Evolutionary conservation across 2,888 invertebrate species (phyloP).

Genomic region (Lysandra bellargus): DNA sequence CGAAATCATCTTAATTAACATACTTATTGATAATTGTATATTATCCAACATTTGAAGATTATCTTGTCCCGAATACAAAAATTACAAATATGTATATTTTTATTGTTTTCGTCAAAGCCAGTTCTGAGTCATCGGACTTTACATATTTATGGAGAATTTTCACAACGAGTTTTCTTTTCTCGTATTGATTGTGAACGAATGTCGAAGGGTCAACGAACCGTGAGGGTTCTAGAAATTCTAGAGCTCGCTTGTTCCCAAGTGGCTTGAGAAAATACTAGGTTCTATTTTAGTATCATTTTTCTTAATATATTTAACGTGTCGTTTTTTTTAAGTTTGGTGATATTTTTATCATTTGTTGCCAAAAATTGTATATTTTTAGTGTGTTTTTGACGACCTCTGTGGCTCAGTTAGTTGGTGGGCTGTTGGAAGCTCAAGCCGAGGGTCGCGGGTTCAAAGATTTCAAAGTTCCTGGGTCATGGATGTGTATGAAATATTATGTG

Average conservation of each 20-base stretch:
- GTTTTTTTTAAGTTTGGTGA: background rate
- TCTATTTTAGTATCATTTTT: background rate
- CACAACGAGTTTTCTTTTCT: background rate
- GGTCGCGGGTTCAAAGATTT: too few relatives aligned
- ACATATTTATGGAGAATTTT: background rate
- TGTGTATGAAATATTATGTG: too few relatives aligned
- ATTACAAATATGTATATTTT: too few relatives aligned
- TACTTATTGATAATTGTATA: too few relatives aligned
- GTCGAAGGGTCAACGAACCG: constrained; percentile 8
- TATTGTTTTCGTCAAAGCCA: background rate
- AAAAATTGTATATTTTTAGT: too few relatives aligned
- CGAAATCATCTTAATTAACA: too few relatives aligned
- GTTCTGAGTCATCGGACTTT: background rate
- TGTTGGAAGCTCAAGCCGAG: too few relatives aligned
- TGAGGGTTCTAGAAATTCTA: constrained; percentile 18
- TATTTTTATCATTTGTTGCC: background rate
- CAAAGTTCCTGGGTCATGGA: too few relatives aligned
- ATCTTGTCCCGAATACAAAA: too few relatives aligned
- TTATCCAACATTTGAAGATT: too few relatives aligned
- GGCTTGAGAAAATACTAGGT: background rate
- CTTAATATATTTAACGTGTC: background rate
- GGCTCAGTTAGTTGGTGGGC: too few relatives aligned
- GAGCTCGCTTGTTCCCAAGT: constrained; percentile 7
- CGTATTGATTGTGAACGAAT: constrained; percentile 25
- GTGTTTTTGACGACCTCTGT: too few relatives aligned